A percentile compares a stretch with the other conserved stretches of the same genome.
Evolutionary conservation across 1,140 invertebrate species (phyloP).

Genomic region (Rhopalosiphum maidis): DNA sequence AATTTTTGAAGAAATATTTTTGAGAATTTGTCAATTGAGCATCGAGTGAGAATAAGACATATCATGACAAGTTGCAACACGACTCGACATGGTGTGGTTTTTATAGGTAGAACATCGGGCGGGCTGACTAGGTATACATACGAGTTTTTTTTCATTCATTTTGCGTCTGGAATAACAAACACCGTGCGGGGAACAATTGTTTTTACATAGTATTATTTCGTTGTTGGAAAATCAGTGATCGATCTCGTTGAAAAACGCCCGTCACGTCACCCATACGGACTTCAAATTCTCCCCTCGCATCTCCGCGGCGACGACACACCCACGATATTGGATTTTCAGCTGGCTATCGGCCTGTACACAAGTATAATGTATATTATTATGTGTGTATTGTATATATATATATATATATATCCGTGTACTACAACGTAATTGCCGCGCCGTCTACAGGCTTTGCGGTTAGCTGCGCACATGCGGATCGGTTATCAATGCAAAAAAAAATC

Average conservation of each 20-base stretch:
- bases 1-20: not conserved
- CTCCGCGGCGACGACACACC: not conserved
- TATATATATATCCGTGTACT: not conserved
- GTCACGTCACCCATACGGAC: not conserved
- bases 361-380: not conserved
- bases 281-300: not conserved
- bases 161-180: not conserved
- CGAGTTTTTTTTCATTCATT: not conserved
- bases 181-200: not conserved
- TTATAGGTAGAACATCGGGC: not conserved
- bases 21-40: not conserved
- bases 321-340: slow-evolving; percentile 6
- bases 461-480: not conserved
- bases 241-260: slow-evolving; percentile 5
- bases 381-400: not conserved
- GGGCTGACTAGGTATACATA: not conserved
- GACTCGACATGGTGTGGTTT: not conserved
- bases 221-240: not conserved
- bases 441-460: not conserved
- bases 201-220: not conserved
- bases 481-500: not conserved
- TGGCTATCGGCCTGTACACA: not conserved
- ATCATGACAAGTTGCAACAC: not conserved
- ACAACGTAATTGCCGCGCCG: not conserved
- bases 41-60: not conserved